Conservation (phyloP, 2,113 vertebrate species). For the Lates calcarifer region DNA sequence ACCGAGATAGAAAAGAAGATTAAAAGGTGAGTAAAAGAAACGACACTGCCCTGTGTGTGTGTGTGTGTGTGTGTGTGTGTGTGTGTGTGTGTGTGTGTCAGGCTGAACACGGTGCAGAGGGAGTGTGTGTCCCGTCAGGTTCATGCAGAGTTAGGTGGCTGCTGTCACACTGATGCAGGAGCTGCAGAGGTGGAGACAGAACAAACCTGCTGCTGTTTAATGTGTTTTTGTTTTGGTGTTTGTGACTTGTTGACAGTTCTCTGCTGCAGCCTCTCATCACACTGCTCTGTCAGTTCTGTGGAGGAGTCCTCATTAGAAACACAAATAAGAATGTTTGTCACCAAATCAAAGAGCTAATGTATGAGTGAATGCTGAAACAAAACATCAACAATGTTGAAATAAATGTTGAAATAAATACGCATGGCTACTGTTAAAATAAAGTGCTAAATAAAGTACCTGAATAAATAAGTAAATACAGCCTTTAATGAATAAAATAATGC, state of each 20-base stretch:
- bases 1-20: slow-evolving; percentile 84
- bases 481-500: no score
- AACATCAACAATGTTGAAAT: not conserved
- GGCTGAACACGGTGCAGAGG: no score
- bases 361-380: no score
- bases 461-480: no score
- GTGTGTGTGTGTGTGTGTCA: not conserved
- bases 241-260: not conserved
- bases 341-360: no score
- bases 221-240: not conserved
- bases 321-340: no score
- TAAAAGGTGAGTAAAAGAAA: slow-evolving; percentile 78
- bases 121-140: no score
- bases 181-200: not conserved
- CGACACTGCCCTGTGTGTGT: not conserved
- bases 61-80: not conserved
- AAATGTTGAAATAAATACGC: not conserved
- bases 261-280: not conserved
- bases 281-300: no score
- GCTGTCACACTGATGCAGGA: not conserved
- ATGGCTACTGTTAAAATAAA: no score
- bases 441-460: no score
- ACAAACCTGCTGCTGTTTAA: not conserved
- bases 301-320: no score
- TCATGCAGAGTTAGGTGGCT: not conserved